Conservation (phyloP, 2,113 vertebrate species). For the Zosterops japonicus region DNA sequence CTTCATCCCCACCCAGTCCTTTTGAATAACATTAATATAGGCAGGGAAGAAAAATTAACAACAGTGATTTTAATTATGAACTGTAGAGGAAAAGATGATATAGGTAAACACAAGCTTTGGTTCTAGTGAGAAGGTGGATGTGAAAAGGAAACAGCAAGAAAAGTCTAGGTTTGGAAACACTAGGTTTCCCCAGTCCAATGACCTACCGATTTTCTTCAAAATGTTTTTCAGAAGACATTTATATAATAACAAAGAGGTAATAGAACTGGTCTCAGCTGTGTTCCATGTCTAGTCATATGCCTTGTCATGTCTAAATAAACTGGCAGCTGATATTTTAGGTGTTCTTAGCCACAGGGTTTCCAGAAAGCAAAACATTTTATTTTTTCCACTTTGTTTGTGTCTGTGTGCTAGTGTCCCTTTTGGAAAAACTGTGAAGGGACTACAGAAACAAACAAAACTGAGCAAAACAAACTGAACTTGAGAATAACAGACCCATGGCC, state of each 20-base stretch:
- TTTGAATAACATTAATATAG: rapidly evolving
- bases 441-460: conserved; percentile 3
- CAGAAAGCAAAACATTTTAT: not conserved
- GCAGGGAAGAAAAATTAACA: not conserved
- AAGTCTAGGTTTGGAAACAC: not conserved
- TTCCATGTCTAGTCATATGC: not conserved
- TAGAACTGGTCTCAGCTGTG: conserved; percentile 25
- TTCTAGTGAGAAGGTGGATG: not conserved
- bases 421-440: not conserved
- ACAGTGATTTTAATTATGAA: not conserved
- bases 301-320: conserved; percentile 32
- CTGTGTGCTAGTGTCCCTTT: not conserved
- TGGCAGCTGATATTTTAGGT: conserved; percentile 38
- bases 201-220: not conserved
- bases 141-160: not conserved
- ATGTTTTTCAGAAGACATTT: not conserved
- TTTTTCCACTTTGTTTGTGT: not conserved
- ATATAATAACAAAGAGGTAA: not conserved
- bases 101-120: not conserved
- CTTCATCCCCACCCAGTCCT: not conserved
- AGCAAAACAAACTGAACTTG: conserved; percentile 24
- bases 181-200: not conserved
- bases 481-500: not conserved
- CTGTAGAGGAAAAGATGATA: not conserved
- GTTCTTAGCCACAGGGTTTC: conserved; percentile 8